These are phyloP conservation scores for Chaetodon auriga DNA, from an alignment of 2,113 vertebrate species.

Conservation along the genomic window DNA sequence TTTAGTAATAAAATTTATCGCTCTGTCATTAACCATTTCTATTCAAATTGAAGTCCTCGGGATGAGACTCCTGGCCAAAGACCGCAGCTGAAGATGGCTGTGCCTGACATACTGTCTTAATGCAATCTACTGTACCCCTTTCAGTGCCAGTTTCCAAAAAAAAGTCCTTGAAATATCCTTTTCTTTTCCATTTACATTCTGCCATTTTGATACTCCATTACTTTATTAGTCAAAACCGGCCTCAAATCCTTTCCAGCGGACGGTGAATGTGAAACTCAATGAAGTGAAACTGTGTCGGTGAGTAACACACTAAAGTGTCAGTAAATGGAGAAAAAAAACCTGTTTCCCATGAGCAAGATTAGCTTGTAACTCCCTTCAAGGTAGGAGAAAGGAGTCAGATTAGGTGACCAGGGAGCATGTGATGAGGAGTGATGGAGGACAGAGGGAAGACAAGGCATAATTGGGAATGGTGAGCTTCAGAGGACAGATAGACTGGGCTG, in stretches of 20 bases:
- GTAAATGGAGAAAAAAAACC: not conserved
- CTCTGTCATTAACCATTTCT: conserved; percentile 45
- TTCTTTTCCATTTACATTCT: not conserved
- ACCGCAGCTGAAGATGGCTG: not conserved
- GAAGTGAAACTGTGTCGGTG: not conserved
- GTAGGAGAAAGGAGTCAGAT: conserved; percentile 20
- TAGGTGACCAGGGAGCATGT: conserved; percentile 38
- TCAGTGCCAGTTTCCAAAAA: conserved; percentile 4
- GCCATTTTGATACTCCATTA: conserved; percentile 13
- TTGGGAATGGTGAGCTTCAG: conserved; percentile 29
- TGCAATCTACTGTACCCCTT: conserved; percentile 12
- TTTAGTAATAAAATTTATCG: conserved; percentile 50
- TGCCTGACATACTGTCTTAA: conserved; percentile 8
- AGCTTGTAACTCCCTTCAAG: conserved; percentile 16
- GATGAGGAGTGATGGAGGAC: conserved; percentile 45
- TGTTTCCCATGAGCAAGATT: not conserved
- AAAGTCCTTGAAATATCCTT: conserved; percentile 16
- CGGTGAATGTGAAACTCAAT: not conserved
- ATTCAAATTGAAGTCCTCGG: conserved; percentile 31
- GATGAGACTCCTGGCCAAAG: conserved; percentile 35
- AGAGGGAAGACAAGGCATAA: conserved; percentile 1
- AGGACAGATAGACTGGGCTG: conserved; percentile 21
- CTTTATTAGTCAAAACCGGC: not conserved
- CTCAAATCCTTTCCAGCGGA: not conserved
- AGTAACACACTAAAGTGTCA: conserved; percentile 33